Conservation (phyloP, 2,113 vertebrate genomes). For the Syngnathoides biaculeatus region DNA sequence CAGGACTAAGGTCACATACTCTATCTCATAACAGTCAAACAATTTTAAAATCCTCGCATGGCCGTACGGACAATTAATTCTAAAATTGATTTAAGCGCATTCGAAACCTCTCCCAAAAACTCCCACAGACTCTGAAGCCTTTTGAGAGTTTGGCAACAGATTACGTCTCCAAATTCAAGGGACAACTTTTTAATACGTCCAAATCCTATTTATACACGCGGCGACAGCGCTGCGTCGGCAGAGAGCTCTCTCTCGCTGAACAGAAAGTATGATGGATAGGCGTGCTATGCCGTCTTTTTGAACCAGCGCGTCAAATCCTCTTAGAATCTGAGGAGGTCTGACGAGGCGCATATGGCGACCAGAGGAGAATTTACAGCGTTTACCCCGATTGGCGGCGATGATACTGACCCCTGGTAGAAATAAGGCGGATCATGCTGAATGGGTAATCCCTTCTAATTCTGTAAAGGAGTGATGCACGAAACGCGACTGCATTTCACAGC, state of each 20-base stretch:
- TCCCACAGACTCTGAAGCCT: constrained; percentile 36
- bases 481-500: constrained; percentile 72
- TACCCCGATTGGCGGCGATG: constrained; percentile 55
- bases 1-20: constrained; percentile 40
- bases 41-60: constrained; percentile 35
- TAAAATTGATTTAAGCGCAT: constrained; percentile 42
- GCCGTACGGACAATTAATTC: constrained; percentile 43
- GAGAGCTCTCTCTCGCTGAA: constrained; percentile 52
- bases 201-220: constrained; percentile 64
- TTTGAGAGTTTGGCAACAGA: constrained; percentile 50
- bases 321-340: constrained; percentile 52
- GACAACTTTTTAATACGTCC: constrained; percentile 65
- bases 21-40: constrained; percentile 26
- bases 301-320: constrained; percentile 65
- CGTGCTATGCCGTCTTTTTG: constrained; percentile 53
- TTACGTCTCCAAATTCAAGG: constrained; percentile 51
- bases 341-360: constrained; percentile 59
- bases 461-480: constrained; percentile 64
- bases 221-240: constrained; percentile 55
- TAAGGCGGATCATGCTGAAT: constrained; percentile 73
- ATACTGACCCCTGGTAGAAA: constrained; percentile 70
- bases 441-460: constrained; percentile 73
- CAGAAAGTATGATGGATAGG: constrained; percentile 59
- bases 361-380: constrained; percentile 63
- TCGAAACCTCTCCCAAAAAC: constrained; percentile 40